These are phyloP conservation scores for Megalops atlanticus DNA, from an alignment of 2,113 vertebrate genomes.

Conservation along the genomic window DNA sequence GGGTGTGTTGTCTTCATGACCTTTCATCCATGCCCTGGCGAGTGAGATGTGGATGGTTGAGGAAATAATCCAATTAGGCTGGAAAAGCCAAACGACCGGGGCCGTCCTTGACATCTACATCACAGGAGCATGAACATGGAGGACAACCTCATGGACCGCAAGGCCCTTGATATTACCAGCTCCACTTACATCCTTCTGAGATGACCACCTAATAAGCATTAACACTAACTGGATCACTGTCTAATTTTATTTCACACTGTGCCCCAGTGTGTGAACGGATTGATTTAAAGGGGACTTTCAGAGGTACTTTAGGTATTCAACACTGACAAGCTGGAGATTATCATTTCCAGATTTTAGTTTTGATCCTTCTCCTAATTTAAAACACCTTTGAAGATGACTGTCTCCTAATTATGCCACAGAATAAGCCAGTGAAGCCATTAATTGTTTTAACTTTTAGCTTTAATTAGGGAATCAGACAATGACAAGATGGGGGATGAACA, in stretches of 20 bases:
- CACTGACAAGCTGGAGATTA: neutral
- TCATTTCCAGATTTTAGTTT: slow-evolving; percentile 17
- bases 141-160: neutral
- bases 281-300: slow-evolving; percentile 6
- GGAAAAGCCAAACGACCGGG: neutral
- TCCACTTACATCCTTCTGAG: neutral
- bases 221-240: slow-evolving; percentile 17
- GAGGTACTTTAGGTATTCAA: neutral
- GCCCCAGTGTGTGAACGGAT: slow-evolving; percentile 29
- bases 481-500: slow-evolving; percentile 29
- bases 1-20: slow-evolving; percentile 19
- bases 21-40: slow-evolving; percentile 17
- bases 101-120: slow-evolving; percentile 2
- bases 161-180: neutral
- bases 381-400: slow-evolving; percentile 39
- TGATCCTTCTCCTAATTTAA: slow-evolving; percentile 37
- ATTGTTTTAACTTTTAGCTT: slow-evolving; percentile 46
- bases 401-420: slow-evolving; percentile 31
- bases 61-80: slow-evolving; percentile 26
- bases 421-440: slow-evolving; percentile 40
- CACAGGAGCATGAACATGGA: neutral
- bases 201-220: slow-evolving; percentile 19
- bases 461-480: slow-evolving; percentile 34
- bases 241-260: slow-evolving; percentile 31
- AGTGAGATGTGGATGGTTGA: slow-evolving; percentile 31